These are phyloP conservation scores for Drosophila subobscura DNA, from an alignment of 1,140 invertebrate species.

Conservation along the genomic window DNA sequence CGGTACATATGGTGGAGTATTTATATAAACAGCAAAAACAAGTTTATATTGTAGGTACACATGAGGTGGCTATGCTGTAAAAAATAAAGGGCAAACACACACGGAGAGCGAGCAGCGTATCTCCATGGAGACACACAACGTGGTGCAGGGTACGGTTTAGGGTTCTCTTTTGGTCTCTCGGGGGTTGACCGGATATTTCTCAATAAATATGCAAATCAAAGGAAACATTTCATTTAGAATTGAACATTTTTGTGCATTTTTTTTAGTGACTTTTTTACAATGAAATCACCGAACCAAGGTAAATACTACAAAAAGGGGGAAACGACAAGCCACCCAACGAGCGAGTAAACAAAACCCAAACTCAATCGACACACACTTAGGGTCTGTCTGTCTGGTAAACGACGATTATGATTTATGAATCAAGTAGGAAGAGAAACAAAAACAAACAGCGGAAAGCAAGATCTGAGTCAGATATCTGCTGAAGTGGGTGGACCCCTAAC, in stretches of 20 bases:
- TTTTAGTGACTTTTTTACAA: conserved; percentile 19
- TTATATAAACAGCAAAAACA: conserved; percentile 53
- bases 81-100: conserved; percentile 40
- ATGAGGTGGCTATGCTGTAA: conserved; percentile 34
- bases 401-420: conserved; percentile 67
- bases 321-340: conserved; percentile 11
- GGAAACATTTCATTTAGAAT: conserved; percentile 1
- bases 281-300: not conserved
- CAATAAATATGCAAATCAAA: conserved; percentile 53
- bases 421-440: conserved; percentile 4
- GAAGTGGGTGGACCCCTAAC: conserved; percentile 22
- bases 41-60: conserved; percentile 33
- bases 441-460: conserved; percentile 14
- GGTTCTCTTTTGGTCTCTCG: conserved; percentile 21
- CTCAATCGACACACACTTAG: not conserved
- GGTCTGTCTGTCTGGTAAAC: not conserved
- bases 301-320: not conserved
- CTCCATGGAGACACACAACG: conserved; percentile 31
- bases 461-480: conserved; percentile 31
- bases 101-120: conserved; percentile 14
- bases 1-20: conserved; percentile 58
- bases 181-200: conserved; percentile 48
- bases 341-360: conserved; percentile 36
- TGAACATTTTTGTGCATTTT: conserved; percentile 24
- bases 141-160: not conserved